Evolutionary conservation across 2,113 vertebrate species (phyloP).

Genomic region (Erpornis zantholeuca): DNA sequence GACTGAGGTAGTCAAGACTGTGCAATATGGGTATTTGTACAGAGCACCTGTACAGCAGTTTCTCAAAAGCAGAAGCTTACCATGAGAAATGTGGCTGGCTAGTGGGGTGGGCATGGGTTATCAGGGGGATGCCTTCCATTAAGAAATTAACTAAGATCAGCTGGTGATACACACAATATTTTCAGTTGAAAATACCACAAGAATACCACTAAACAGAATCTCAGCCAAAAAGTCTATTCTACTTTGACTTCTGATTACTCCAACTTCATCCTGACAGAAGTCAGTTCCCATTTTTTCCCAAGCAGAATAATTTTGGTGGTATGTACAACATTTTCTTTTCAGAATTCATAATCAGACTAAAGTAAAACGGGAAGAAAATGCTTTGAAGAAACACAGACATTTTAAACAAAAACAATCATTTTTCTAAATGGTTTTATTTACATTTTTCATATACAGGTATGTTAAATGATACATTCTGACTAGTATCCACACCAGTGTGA

Average conservation of each 20-base stretch:
- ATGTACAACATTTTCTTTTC: slow-evolving; percentile 7
- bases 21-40: neutral
- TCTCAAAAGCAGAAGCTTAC: neutral
- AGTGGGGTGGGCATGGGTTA: neutral
- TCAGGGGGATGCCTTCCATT: neutral
- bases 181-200: neutral
- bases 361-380: slow-evolving; percentile 49
- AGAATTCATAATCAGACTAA: slow-evolving; percentile 27
- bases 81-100: slow-evolving; percentile 12
- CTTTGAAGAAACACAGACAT: slow-evolving; percentile 62
- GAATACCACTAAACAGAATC: slow-evolving; percentile 30
- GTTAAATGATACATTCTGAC: slow-evolving; percentile 69
- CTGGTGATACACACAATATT: neutral
- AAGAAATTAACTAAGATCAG: neutral
- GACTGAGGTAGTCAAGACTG: slow-evolving; percentile 6
- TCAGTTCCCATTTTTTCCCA: slow-evolving; percentile 57
- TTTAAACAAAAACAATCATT: slow-evolving; percentile 73
- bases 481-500: slow-evolving; percentile 63
- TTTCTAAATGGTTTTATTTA: slow-evolving; percentile 76
- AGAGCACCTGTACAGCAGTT: slow-evolving; percentile 2
- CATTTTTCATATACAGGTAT: slow-evolving; percentile 68
- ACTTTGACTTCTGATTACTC: slow-evolving; percentile 57
- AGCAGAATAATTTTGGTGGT: slow-evolving; percentile 29
- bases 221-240: slow-evolving; percentile 55
- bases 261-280: slow-evolving; percentile 58